A percentile compares a stretch with the other conserved stretches of the same genome.
Conservation (phyloP, 1,140 invertebrate species). For the Metaphire vulgaris region DNA sequence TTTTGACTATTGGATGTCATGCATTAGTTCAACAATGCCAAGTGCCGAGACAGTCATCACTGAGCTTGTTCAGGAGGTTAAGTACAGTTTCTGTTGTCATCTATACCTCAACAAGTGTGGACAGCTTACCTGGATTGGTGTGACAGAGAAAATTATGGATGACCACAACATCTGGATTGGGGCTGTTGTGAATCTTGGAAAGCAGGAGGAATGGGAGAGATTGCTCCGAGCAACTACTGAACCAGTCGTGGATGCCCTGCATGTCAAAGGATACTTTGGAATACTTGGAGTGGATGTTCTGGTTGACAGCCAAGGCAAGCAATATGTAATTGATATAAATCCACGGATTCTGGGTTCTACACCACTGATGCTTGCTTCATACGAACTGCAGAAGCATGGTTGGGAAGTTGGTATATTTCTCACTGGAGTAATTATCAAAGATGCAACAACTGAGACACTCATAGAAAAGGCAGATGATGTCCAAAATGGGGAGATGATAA, state of each 20-base stretch:
- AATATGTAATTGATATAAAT: conserved; percentile 4
- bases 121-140: neutral
- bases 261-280: conserved; percentile 4
- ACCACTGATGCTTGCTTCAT: neutral
- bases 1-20: neutral
- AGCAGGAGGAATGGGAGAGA: neutral
- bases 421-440: neutral
- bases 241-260: neutral
- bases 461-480: neutral
- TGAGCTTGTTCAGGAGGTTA: neutral
- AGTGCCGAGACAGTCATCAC: neutral
- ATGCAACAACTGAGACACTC: neutral
- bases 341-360: conserved; percentile 7
- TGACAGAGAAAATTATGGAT: conserved; percentile 6
- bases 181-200: neutral
- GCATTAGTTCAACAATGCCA: neutral
- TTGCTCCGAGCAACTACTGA: neutral
- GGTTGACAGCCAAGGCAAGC: neutral
- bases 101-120: neutral
- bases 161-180: conserved; percentile 7
- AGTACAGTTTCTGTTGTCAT: conserved; percentile 6
- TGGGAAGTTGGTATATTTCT: conserved; percentile 1
- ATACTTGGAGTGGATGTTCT: conserved; percentile 1
- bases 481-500: conserved; percentile 6
- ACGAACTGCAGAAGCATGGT: conserved; percentile 2